phyloP scores from a whole-genome alignment of 2,113 vertebrate species.

The Coturnix japonica region DNA sequence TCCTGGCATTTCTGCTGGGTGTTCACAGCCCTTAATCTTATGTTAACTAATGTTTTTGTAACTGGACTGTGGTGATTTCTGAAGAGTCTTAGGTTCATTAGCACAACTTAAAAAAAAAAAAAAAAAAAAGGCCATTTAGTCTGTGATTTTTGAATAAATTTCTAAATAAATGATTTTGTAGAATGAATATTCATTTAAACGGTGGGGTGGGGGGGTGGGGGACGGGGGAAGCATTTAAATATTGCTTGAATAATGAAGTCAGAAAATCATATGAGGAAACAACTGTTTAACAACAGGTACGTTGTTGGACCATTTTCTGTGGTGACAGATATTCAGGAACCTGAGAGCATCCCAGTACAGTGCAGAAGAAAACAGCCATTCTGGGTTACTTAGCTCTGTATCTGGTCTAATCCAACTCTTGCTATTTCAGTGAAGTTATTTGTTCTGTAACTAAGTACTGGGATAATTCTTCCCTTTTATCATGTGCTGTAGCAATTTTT shows the following conservation, averaged over 20 bases:
- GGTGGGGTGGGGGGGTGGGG: no score
- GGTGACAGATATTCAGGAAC: neutral
- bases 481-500: slow-evolving; percentile 31
- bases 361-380: neutral
- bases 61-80: neutral
- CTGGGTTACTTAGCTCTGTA: slow-evolving; percentile 49
- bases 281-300: slow-evolving; percentile 14
- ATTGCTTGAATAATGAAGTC: slow-evolving; percentile 44
- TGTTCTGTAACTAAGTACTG: slow-evolving; percentile 37
- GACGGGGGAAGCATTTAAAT: neutral
- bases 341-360: neutral
- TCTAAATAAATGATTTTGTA: slow-evolving; percentile 24
- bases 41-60: neutral
- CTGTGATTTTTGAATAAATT: slow-evolving; percentile 53
- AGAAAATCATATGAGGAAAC: slow-evolving; percentile 62
- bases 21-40: neutral
- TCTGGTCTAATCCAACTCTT: slow-evolving; percentile 56
- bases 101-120: neutral
- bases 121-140: neutral
- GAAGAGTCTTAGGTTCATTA: neutral
- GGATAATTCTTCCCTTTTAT: slow-evolving; percentile 59
- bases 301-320: neutral
- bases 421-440: slow-evolving; percentile 65
- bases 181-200: neutral
- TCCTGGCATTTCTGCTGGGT: neutral